Conservation (phyloP, 2,113 vertebrate species). For the Neomonachus schauinslandi region DNA sequence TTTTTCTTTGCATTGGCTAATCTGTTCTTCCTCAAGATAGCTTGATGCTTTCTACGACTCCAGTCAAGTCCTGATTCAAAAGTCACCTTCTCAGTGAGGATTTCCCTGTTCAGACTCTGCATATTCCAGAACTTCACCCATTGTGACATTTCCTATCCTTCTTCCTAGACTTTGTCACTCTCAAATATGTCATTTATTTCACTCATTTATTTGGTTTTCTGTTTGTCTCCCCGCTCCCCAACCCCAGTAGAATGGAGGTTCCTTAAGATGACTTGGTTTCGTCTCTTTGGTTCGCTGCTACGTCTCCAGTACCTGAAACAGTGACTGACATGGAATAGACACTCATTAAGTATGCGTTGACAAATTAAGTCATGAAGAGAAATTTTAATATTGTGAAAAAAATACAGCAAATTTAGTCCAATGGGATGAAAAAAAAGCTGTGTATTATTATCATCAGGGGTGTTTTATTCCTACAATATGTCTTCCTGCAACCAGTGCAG, state of each 20-base stretch:
- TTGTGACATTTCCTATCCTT: rapidly evolving
- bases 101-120: neutral
- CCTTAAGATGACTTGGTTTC: neutral
- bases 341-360: neutral
- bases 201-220: neutral
- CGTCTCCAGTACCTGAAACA: neutral
- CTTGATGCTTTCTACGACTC: neutral
- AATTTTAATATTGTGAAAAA: neutral
- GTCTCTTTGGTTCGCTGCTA: neutral
- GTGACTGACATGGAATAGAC: neutral
- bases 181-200: neutral
- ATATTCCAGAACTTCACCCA: neutral
- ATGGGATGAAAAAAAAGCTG: neutral
- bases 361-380: neutral
- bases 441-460: rapidly evolving
- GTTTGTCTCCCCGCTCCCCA: neutral
- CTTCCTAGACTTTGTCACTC: neutral
- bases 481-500: neutral
- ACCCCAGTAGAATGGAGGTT: neutral
- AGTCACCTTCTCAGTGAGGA: neutral
- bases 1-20: neutral
- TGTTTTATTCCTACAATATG: neutral
- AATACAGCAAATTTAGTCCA: neutral
- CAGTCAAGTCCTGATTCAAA: neutral
- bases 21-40: neutral